These are phyloP conservation scores for Spongilla lacustris DNA, from an alignment of 37 sponge, comb jelly and placozoan genomes.

Conservation along the genomic window DNA sequence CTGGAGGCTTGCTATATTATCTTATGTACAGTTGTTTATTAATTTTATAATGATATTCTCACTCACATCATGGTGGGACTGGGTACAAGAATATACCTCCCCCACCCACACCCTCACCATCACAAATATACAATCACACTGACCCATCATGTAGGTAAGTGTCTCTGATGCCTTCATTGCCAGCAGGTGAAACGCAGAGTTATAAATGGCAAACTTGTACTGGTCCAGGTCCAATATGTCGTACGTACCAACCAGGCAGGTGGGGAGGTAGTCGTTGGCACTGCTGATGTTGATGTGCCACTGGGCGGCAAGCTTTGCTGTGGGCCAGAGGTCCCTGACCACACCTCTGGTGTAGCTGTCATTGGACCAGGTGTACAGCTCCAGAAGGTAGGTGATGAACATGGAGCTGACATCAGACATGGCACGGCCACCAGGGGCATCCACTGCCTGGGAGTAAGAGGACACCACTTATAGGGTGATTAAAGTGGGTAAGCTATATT, in stretches of 20 bases:
- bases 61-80: too few relatives aligned
- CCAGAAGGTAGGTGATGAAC: slow-evolving; percentile 31
- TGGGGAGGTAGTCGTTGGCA: neutral
- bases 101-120: neutral
- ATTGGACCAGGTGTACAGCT: slow-evolving; percentile 1
- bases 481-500: too few relatives aligned
- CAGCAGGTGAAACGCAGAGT: slow-evolving; percentile 7
- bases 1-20: too few relatives aligned
- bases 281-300: slow-evolving; percentile 17
- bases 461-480: too few relatives aligned
- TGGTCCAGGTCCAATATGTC: slow-evolving; percentile 1
- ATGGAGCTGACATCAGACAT: slow-evolving; percentile 32
- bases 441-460: neutral
- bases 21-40: too few relatives aligned
- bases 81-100: too few relatives aligned
- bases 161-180: slow-evolving; percentile 20
- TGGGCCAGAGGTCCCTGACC: slow-evolving; percentile 18
- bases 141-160: neutral
- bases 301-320: slow-evolving; percentile 7
- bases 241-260: slow-evolving; percentile 2
- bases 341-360: neutral
- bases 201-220: neutral
- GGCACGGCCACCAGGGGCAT: slow-evolving; percentile 9
- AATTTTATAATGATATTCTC: too few relatives aligned
- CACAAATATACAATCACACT: too few relatives aligned